phyloP scores from a whole-genome alignment of 2,888 invertebrate genomes.

The Creontiades dilutus region DNA sequence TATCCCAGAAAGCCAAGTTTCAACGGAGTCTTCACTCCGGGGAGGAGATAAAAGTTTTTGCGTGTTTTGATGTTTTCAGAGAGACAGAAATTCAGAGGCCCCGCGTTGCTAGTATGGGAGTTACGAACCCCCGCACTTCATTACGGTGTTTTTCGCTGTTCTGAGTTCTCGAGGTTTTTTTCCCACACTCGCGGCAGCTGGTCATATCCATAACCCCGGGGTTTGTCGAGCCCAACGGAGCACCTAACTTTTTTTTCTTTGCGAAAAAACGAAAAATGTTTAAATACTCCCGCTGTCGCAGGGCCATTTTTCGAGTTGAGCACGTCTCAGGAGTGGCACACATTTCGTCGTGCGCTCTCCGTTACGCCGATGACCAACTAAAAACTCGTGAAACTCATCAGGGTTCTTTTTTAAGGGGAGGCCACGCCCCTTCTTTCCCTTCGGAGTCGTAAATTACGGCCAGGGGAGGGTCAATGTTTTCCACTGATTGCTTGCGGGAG shows the following conservation, averaged over 20 bases:
- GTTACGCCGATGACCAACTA: constrained; percentile 45
- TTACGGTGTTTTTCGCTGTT: constrained; percentile 39
- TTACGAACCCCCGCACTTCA: constrained; percentile 49
- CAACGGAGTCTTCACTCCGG: constrained; percentile 2
- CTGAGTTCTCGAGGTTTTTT: constrained; percentile 42
- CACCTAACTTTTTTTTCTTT: constrained; percentile 1
- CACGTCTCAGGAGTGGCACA: constrained; percentile 23
- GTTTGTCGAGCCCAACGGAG: constrained; percentile 10
- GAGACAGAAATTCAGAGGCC: constrained; percentile 5
- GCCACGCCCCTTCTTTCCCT: not conserved
- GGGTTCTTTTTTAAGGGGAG: not conserved
- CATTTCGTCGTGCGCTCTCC: not conserved
- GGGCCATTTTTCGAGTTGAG: constrained; percentile 24
- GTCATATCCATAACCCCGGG: constrained; percentile 48
- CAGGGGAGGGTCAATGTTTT: not conserved
- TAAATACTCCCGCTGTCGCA: constrained; percentile 22
- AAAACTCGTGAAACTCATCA: constrained; percentile 63
- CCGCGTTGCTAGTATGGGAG: constrained; percentile 2
- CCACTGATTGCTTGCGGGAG: constrained; percentile 16
- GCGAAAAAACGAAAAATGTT: constrained; percentile 11
- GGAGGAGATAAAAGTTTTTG: constrained; percentile 65
- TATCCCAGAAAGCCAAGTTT: constrained; percentile 27
- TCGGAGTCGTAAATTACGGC: constrained; percentile 32
- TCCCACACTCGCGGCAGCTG: constrained; percentile 48
- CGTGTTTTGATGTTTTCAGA: constrained; percentile 52